Base-by-base conservation (phyloP, 2,888 invertebrate species). In the Meloe dianella region DNA sequence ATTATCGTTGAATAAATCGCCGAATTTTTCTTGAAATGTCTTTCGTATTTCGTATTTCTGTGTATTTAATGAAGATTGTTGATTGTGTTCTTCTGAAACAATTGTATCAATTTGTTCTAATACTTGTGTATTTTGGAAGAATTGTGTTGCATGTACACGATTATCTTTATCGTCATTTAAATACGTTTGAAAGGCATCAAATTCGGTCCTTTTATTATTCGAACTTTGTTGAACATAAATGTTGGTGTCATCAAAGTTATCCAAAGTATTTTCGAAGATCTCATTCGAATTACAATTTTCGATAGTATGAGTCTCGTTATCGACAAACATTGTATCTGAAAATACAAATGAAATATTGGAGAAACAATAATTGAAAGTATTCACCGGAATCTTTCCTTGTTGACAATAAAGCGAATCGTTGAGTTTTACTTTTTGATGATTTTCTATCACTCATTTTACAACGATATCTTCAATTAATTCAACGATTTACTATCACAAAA, bases 61-160 rank as follows among this genome's bases (percentile, higher is more conserved):
- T 12, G 27, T 12, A 47, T 41, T 57, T 67, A 10, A 20, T 12
- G 32, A 24, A 5, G 54, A 3, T 54, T 54, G 54, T 54, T 22
- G 54, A 22, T 38, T 60, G 20, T 41, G 64, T 20, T 64, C 65
- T 12, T 63, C 24, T 7, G 57, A 51, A 17, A 68, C 56, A 12
- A 66, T 69, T 20, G 61, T 38, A 57, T 80, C 78, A 29, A 80
- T 73, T 70, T 80, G 74, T 32, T 76, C 73, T 20, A 78, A 67
- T 17, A 76, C 69, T 75, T 80, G 79, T 1, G 76, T 78, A 60
- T 74, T 75, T 60, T 73, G 65, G 64, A 79, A 79, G 63, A 81
- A 72, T 64, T 81, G 80, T 22, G 54, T 58, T 35, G 12, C 17
- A 8, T 67, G 63, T 51, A 58, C 54, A 35, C 57, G 56, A 24